Evolutionary conservation across 2,113 vertebrate species (phyloP), one percentile per base, ranked within the genome.

Genomic region (Fregata magnificens): DNA sequence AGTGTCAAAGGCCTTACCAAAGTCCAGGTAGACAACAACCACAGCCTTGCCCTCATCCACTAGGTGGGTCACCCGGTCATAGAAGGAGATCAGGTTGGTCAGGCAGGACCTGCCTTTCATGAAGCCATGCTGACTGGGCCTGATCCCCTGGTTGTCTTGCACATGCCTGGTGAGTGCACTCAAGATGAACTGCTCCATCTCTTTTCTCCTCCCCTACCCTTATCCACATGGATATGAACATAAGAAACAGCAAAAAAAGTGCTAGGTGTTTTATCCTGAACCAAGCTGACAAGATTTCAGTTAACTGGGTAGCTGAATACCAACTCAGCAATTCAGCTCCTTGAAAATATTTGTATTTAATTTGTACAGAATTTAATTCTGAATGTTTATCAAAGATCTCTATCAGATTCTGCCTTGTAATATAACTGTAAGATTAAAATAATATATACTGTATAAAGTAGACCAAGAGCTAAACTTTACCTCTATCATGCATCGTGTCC

Each of bases 401-500:
- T 40, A 62, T n/a, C 56, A 52, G 55, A 44, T 55, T 71, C 52
- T 74, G 10, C 40, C 65, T 62, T 29, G 9, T 16, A 28, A 85
- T 17, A 4, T 6, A 82, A 61, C 3, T 55, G 61, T 26, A 55
- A 34, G 62, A 22, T 26, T 22, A 70, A 62, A 52, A 49, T 7
- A 10, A 45, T 20, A 82, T 12, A 55, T 3, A 18, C 9, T 44
- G 38, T 8, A 67, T 66, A 38, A 72, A 69, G 50, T 3, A 91
- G 76, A 78, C 7, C 15, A 59, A 22, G 29, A 77, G 52, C 21
- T 36, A 38, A 29, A 66, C 17, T 86, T 94, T 97, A 99, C 99
- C 99, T 99, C 99, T 93, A 99, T 98, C 99, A 99, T 99, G 98
- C 99, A 99, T 38, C 99, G 99, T 7, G 99, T 99, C 97, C 99